These are phyloP conservation scores for Calypte anna DNA, from an alignment of 2,113 vertebrate genomes.

Conservation along the genomic window DNA sequence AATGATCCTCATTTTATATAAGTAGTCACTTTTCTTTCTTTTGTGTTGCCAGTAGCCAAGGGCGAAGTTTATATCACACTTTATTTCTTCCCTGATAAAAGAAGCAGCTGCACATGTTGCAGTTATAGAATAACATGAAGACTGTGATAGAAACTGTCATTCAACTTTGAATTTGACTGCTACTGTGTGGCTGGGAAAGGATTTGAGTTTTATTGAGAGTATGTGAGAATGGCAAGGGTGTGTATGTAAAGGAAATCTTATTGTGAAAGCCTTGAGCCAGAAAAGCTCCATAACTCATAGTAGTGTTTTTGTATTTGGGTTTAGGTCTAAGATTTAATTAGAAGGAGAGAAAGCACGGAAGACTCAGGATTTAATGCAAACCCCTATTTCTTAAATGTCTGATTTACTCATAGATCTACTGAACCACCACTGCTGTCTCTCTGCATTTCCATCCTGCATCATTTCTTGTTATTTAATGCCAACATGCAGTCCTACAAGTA, in stretches of 20 bases:
- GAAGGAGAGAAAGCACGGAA: neutral
- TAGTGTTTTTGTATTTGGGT: neutral
- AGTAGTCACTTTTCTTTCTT: neutral
- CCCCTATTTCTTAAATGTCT: neutral
- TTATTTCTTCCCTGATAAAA: neutral
- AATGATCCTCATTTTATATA: neutral
- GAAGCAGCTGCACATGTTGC: neutral
- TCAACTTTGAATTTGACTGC: neutral
- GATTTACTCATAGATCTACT: neutral
- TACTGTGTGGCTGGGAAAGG: neutral
- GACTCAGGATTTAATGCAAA: neutral
- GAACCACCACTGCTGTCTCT: neutral
- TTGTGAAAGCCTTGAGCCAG: neutral
- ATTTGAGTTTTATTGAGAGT: neutral
- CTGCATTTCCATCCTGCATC: neutral
- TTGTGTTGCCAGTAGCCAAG: neutral
- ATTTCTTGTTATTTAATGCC: slow-evolving; percentile 19
- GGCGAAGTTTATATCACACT: neutral
- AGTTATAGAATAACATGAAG: neutral
- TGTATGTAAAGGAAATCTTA: neutral
- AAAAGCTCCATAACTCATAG: neutral
- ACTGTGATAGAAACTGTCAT: neutral
- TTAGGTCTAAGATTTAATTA: neutral
- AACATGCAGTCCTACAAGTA: neutral
- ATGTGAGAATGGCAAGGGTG: neutral